These are phyloP conservation scores for Cheilosia vernalis DNA, from an alignment of 2,888 invertebrate species.

Conservation along the genomic window DNA sequence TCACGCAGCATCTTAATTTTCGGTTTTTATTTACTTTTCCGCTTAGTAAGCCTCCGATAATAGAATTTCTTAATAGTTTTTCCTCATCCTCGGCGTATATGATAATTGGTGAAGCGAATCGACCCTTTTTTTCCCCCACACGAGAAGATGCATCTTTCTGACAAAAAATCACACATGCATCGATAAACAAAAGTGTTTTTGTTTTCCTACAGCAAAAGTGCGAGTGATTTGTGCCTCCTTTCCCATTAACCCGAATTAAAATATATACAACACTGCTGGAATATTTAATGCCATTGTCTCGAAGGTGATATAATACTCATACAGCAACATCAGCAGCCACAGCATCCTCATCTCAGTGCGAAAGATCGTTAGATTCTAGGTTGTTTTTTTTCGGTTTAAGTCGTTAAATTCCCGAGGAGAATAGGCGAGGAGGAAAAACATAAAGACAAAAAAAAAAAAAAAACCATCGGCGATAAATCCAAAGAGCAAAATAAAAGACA, in stretches of 20 bases:
- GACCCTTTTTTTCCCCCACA: conserved; percentile 46
- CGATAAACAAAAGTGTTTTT: conserved; percentile 66
- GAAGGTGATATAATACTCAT: conserved; percentile 42
- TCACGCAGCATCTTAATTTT: conserved; percentile 42
- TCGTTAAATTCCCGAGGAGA: conserved; percentile 57
- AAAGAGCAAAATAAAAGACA: conserved; percentile 19
- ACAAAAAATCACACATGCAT: conserved; percentile 36
- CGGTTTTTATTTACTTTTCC: conserved; percentile 72
- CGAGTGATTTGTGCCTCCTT: conserved; percentile 73
- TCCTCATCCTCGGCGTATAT: conserved; percentile 23
- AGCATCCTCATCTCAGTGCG: conserved; percentile 27
- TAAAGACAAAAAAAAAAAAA: conserved; percentile 32
- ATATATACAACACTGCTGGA: conserved; percentile 53
- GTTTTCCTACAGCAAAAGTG: conserved; percentile 47
- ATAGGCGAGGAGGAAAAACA: background rate
- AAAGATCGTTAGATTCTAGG: conserved; percentile 51
- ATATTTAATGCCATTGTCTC: conserved; percentile 68
- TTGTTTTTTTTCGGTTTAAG: conserved; percentile 34
- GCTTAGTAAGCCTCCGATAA: conserved; percentile 71
- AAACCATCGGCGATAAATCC: conserved; percentile 61
- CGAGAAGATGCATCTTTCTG: conserved; percentile 25
- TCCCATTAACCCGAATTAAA: conserved; percentile 74
- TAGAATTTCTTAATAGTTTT: conserved; percentile 58
- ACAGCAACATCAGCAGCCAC: background rate
- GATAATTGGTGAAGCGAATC: conserved; percentile 72